Evolutionary conservation across 2,797 vertebrate species (phyloP), one percentile per base, ranked within the genome.

Genomic region (Siniperca undulata): DNA sequence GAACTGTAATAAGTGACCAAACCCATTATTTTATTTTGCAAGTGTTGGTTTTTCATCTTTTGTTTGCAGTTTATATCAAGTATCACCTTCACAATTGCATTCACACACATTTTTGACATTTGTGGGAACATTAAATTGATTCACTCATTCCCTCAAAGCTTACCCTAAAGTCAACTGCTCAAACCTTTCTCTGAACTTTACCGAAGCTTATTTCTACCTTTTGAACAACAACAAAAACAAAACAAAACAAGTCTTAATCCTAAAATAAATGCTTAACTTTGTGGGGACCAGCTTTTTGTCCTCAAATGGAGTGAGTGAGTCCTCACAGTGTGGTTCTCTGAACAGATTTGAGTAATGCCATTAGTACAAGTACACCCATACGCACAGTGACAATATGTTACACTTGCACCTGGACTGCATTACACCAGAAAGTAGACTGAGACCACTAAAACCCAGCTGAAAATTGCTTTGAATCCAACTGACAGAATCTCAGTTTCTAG

Each of bases 401-500:
- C 17, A 40, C 65, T 71, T 70, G 53, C 73, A 90, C 55, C 72
- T 62, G 61, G 59, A 55, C 60, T 77, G 73, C 68, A 53, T 61
- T n/a, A 70, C 76, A 74, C 55, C 46, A 75, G 61, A 83, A 74
- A 84, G 4, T 22, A 40, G 55, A 84, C 50, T 59, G 38, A 75
- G 67, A 76, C 70, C 82, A 71, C 46, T 17, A 67, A 74, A 81
- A 85, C 74, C 68, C 75, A 71, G 71, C 59, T 87, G 77, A 79
- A 84, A 85, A 80, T 52, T 78, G 27, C 81, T 87, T 81, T 86
- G 88, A 79, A 88, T 80, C 16, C 65, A 84, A 67, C 61, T 61
- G 75, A 88, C 71, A 82, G 78, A 84, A 74, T 91, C 71, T 68
- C 38, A 56, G 66, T 88, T 90, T 91, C 64, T 91, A 69, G 88